A percentile compares a stretch with the other conserved stretches of the same genome.
phyloP scores from a whole-genome alignment of 2,113 vertebrate genomes.

The Dromaius novaehollandiae region DNA sequence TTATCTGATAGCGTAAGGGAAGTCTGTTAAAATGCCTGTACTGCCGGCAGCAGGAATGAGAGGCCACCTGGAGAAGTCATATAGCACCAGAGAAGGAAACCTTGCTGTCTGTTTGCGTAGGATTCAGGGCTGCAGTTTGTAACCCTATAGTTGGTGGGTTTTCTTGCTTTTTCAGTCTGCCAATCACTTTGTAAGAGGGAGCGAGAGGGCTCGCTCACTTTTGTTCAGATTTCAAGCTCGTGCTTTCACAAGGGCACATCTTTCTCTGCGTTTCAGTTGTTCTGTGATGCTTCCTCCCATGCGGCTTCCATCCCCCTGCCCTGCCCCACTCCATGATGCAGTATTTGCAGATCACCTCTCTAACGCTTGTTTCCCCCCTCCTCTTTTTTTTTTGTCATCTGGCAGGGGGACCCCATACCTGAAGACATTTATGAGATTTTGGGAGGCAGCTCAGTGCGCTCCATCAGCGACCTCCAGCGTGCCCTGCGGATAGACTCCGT shows the following conservation, averaged over 20 bases:
- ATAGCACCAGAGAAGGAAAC: slow-evolving; percentile 30
- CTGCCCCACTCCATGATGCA: rapidly evolving
- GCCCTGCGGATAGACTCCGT: slow-evolving; percentile 86
- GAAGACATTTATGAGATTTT: slow-evolving; percentile 90
- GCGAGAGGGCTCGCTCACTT: not conserved
- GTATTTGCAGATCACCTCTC: not conserved
- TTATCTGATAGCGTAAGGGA: slow-evolving; percentile 67
- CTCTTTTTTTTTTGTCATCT: slow-evolving; percentile 37
- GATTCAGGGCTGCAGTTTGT: not conserved
- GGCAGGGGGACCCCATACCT: slow-evolving; percentile 89
- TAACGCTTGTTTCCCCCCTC: slow-evolving; percentile 10
- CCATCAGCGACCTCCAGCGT: slow-evolving; percentile 89
- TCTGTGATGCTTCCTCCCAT: rapidly evolving
- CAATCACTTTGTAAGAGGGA: not conserved
- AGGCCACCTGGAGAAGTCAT: slow-evolving; percentile 65
- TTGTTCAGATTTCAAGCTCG: not conserved
- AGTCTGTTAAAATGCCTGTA: slow-evolving; percentile 64
- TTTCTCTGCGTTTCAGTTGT: rapidly evolving
- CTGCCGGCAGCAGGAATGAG: slow-evolving; percentile 47
- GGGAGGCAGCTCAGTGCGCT: slow-evolving; percentile 85
- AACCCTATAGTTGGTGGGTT: not conserved
- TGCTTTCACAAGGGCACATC: not conserved
- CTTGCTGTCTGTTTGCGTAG: not conserved
- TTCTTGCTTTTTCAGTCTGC: not conserved
- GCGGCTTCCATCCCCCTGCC: not conserved